Evolutionary conservation across 1,140 invertebrate genomes (phyloP), one percentile per base, ranked within the genome.

Genomic region (Drosophila lacertosa): DNA sequence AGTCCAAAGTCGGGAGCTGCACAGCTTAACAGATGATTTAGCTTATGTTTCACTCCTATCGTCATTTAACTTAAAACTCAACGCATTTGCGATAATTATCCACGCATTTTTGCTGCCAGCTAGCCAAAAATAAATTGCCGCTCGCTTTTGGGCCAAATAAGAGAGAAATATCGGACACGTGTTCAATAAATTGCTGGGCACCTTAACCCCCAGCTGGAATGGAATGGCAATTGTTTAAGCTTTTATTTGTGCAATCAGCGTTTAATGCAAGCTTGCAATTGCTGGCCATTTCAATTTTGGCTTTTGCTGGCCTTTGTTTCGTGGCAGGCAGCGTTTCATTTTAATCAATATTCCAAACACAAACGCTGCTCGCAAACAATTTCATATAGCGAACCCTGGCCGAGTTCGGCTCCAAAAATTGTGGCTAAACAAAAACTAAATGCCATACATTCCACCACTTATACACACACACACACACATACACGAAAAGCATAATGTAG

Each of bases 321-420:
- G 11, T 45, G 58, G 15, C 59, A 50, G 58, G 15, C 59, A 62
- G 24, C 40, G 51, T 33, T 57, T 71, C 79, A 73, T 74, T 84
- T 86, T 86, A 86, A 84, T 84, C 80, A 84, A 84, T 84, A 84
- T 84, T 80, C 80, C 60, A 74, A 81, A 67, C 80, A 86, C 80
- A 84, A 72, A 59, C 81, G 58, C 70, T 29, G 47, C 20, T 59
- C 64, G 42, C 45, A 66, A 45, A 51, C 59, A 65, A 65, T 55
- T 54, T 53, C 47, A 68, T 62, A 53, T 7, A 29, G 20, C 20
- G 18, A 55, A 26, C 35, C 67, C 51, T 37, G 22, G 40, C 29
- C n/a, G 29, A 53, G 13, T 45, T 39, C 40, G 24, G 58, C 44
- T 68, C 44, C 66, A 68, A 83, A 83, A 83, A 79, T 73, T 84